phyloP scores from a whole-genome alignment of 2,113 vertebrate genomes.

The Pseudonaja textilis region DNA sequence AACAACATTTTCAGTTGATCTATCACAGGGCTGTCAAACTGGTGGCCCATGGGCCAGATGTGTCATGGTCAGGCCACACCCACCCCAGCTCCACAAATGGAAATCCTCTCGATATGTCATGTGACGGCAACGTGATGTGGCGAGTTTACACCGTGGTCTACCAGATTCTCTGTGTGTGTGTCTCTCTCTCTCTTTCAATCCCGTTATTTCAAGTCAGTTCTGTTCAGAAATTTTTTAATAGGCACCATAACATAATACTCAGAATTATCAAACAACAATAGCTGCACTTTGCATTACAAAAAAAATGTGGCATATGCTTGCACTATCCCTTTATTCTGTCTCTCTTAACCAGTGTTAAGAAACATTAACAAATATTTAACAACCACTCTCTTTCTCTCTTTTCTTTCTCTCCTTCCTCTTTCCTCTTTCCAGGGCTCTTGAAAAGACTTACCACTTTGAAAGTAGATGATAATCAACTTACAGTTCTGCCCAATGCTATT shows the following conservation, averaged over 20 bases:
- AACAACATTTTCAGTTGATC: neutral
- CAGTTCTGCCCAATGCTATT: conserved; percentile 90
- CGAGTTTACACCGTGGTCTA: neutral
- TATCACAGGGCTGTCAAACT: neutral
- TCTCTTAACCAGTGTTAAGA: neutral
- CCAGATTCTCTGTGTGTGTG: neutral
- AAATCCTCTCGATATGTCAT: too few species aligned
- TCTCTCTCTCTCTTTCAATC: neutral
- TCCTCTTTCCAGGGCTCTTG: conserved; percentile 80
- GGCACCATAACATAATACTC: neutral
- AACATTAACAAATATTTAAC: neutral
- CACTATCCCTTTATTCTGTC: neutral
- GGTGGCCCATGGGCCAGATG: too few species aligned
- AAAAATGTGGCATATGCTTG: neutral
- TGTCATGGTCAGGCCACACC: too few species aligned
- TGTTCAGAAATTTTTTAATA: neutral
- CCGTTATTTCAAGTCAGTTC: neutral
- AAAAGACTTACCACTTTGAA: conserved; percentile 97
- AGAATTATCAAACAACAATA: neutral
- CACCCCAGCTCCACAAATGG: too few species aligned
- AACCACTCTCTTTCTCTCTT: neutral
- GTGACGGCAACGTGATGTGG: too few species aligned
- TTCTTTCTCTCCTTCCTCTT: neutral
- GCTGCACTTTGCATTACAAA: neutral
- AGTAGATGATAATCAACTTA: conserved; percentile 99